Conservation (phyloP, 2,797 vertebrate genomes). For the Poliocrania exsul region DNA sequence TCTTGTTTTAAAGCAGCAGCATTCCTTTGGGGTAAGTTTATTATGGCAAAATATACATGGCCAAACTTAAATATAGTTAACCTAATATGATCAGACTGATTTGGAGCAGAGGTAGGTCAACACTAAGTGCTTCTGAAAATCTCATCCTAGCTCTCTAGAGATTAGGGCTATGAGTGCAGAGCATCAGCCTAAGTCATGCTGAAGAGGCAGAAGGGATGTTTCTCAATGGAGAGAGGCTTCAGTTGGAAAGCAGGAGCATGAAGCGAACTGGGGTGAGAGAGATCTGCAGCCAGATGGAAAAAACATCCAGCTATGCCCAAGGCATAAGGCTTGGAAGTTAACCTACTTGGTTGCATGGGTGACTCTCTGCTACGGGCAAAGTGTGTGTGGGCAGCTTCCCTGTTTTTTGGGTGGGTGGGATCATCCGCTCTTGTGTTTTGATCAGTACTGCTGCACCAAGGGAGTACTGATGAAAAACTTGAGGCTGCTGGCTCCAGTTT, state of each 20-base stretch:
- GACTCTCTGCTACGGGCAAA: not conserved
- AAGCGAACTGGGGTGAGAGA: not conserved
- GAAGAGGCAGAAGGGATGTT: not conserved
- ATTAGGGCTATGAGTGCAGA: not conserved
- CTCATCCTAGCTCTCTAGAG: conserved; percentile 18
- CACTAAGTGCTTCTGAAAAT: conserved; percentile 53
- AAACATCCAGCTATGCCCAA: not conserved
- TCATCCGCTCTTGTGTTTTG: not conserved
- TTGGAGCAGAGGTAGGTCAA: conserved; percentile 59
- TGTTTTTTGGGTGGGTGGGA: not conserved
- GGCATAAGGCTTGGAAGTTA: not conserved
- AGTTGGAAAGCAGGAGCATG: not conserved
- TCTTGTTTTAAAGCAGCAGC: conserved; percentile 14
- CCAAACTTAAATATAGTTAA: conserved; percentile 37
- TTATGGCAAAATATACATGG: conserved; percentile 38
- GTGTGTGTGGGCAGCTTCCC: not conserved
- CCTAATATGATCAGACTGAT: conserved; percentile 59
- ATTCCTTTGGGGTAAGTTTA: conserved; percentile 48
- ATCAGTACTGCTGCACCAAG: not conserved
- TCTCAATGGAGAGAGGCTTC: not conserved
- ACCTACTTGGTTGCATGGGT: not conserved
- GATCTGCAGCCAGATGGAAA: not conserved
- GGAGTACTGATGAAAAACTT: not conserved
- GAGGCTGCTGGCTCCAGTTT: not conserved
- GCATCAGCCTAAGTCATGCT: not conserved